Evolutionary conservation across 1,140 invertebrate species (phyloP), one percentile per base, ranked within the genome.

Genomic region (Drosophila watanabei): DNA sequence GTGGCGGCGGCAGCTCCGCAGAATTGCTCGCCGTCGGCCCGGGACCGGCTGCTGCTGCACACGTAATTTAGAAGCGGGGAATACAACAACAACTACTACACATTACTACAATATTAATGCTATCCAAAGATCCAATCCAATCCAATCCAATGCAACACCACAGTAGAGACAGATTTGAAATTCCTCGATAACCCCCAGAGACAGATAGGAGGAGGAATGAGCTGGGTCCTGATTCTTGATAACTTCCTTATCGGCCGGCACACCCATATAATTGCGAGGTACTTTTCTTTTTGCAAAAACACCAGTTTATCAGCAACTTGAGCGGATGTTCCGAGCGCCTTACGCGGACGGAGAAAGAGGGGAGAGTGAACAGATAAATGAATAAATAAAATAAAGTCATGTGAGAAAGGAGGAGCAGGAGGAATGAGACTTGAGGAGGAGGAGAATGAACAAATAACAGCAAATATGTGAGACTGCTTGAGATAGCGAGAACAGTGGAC

Each of bases 401-500:
- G 32, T 54, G 51, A 24, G 39, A 56, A 24, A 24, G 33, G 33
- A 37, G 33, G 20, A 57, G 35, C 9, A 39, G 49, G 49, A 51
- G 28, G 49, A 32, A 32, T 6, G 54, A 57, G 54, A 57, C 54
- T 57, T 57, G 35, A 57, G 52, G 33, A 52, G 59, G 59, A 62
- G 71, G 49, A 64, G 58, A 76, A 64, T 52, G 32, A 76, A 65
- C 77, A 72, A 77, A 39, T 88, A 90, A 90, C 79, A 73, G 86
- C 79, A 86, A 89, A 89, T 86, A 82, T 91, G 86, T 90, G 86
- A 89, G 86, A 89, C 86, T 89, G 82, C 79, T 81, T 77, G 76
- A 57, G 54, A 64, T 80, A 75, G 76, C 68, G 52, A 57, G 77
- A 43, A 61, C 54, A 70, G 64, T 70, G 57, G 77, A 78, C 62